phyloP scores from a whole-genome alignment of 2,113 vertebrate genomes.

The Tachuris rubrigastra region DNA sequence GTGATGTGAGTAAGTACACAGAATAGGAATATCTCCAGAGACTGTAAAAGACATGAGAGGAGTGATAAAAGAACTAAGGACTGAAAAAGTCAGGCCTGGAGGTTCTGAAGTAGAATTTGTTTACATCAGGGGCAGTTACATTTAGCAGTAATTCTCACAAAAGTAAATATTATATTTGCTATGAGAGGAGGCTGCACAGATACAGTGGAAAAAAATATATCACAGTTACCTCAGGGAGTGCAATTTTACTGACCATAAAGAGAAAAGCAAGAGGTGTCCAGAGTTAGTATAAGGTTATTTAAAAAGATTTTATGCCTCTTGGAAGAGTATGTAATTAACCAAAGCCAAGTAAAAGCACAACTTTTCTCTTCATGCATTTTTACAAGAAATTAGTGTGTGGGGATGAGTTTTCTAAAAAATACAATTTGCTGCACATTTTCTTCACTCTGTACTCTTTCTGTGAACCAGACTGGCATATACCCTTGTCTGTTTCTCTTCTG shows the following conservation, averaged over 20 bases:
- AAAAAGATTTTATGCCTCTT: background rate
- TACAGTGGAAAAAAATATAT: background rate
- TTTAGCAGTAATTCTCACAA: background rate
- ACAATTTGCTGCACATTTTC: background rate
- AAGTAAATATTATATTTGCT: background rate
- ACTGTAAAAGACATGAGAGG: background rate
- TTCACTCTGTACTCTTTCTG: background rate
- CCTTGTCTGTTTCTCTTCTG: background rate
- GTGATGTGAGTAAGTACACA: background rate
- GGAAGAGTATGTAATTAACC: background rate
- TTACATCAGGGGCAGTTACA: background rate
- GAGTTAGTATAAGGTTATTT: background rate
- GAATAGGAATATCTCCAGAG: background rate
- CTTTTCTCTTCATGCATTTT: background rate
- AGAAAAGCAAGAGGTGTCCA: background rate
- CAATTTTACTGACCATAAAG: background rate
- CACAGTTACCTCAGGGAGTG: background rate
- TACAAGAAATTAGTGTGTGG: background rate
- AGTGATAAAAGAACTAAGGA: background rate
- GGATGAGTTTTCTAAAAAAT: background rate
- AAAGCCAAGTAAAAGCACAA: background rate
- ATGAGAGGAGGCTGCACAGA: background rate
- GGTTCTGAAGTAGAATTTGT: background rate
- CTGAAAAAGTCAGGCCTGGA: background rate
- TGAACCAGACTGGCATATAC: background rate